A percentile compares a stretch with the other conserved stretches of the same genome.
These are phyloP conservation scores for Hapalemur alaotrensis DNA, from an alignment of 2,797 vertebrate genomes.

Conservation along the genomic window DNA sequence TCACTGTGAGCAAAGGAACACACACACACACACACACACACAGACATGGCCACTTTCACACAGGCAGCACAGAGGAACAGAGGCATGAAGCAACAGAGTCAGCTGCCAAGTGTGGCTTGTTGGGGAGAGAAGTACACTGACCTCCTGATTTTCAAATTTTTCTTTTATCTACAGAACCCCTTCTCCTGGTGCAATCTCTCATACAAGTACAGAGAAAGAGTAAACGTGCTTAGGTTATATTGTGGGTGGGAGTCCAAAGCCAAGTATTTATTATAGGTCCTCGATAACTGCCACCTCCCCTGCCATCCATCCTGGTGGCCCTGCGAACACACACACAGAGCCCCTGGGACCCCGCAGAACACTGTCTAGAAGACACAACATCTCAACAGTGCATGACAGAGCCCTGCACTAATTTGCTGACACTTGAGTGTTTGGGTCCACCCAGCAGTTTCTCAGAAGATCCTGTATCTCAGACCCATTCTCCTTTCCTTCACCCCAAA, in stretches of 20 bases:
- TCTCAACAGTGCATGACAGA: rapidly evolving
- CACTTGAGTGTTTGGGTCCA: too few relatives aligned
- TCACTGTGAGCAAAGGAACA: background rate
- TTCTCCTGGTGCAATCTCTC: background rate
- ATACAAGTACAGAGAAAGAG: background rate
- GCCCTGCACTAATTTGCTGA: background rate
- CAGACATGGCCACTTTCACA: background rate
- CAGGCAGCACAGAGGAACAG: background rate
- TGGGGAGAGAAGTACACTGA: background rate
- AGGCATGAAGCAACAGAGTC: background rate
- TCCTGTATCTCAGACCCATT: background rate
- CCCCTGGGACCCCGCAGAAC: background rate
- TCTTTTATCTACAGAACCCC: background rate
- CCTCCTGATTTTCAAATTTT: background rate
- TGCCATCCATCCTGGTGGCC: background rate
- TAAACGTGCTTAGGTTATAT: background rate
- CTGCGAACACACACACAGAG: background rate
- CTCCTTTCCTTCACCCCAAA: constrained; percentile 36
- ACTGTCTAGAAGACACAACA: background rate
- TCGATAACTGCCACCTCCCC: rapidly evolving
- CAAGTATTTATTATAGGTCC: background rate
- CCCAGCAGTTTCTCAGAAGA: background rate
- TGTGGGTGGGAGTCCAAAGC: background rate
- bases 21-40: background rate
- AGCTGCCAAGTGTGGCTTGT: background rate